phyloP scores from a whole-genome alignment of 2,797 vertebrate genomes.

The Smutsia gigantea region DNA sequence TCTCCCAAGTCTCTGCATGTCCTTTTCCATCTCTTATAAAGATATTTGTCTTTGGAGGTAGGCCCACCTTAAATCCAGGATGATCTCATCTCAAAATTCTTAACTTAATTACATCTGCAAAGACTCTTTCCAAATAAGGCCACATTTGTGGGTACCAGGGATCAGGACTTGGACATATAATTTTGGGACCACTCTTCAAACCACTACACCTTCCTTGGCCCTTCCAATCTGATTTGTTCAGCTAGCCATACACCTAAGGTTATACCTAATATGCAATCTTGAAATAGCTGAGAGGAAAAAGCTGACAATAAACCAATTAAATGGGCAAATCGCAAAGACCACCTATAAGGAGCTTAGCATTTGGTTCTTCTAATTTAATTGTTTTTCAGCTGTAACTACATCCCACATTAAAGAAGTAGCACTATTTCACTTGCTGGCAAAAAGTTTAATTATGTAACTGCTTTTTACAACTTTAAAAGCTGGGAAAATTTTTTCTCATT shows the following conservation, averaged over 20 bases:
- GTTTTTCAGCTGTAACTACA: background rate
- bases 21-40: background rate
- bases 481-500: background rate
- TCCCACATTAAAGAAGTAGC: background rate
- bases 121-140: background rate
- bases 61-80: background rate
- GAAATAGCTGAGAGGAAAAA: background rate
- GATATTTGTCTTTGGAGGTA: background rate
- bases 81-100: background rate
- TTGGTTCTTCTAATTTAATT: background rate
- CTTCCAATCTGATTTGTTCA: background rate
- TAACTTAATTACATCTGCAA: background rate
- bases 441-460: background rate
- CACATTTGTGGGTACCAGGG: background rate
- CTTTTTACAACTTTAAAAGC: background rate
- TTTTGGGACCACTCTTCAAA: background rate
- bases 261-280: background rate
- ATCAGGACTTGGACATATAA: background rate
- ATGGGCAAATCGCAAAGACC: background rate
- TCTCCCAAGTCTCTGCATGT: background rate
- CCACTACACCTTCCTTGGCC: background rate
- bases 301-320: background rate
- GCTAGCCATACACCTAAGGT: background rate
- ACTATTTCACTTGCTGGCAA: background rate
- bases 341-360: background rate